Conservation (phyloP, 92 coral and sea anemone species). For the Siderastrea radians region DNA sequence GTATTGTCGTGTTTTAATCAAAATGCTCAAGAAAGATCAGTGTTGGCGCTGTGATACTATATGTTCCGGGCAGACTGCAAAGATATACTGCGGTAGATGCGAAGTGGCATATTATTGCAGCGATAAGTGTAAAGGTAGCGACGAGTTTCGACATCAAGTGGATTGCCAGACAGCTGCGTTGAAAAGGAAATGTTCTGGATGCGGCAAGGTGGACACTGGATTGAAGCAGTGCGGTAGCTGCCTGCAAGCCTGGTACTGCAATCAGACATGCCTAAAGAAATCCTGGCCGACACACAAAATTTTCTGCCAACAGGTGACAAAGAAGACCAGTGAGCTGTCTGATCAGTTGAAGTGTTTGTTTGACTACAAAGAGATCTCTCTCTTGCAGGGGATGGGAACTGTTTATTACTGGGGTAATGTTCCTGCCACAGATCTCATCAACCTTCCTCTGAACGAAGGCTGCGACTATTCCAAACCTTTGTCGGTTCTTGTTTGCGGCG, state of each 20-base stretch:
- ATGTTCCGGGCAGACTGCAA: not conserved
- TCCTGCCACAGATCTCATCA: conserved; percentile 79
- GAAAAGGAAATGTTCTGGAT: conserved; percentile 57
- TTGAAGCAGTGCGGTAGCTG: conserved; percentile 68
- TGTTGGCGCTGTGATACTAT: conserved; percentile 51
- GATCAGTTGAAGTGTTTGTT: not conserved
- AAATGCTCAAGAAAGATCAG: conserved; percentile 33
- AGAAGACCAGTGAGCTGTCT: conserved; percentile 10
- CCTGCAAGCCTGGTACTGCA: conserved; percentile 71
- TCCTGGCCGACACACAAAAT: conserved; percentile 55
- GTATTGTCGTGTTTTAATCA: not conserved
- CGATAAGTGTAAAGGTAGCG: conserved; percentile 58
- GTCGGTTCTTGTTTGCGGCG: conserved; percentile 76
- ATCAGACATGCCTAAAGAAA: conserved; percentile 51
- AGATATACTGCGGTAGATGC: conserved; percentile 28
- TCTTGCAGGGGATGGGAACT: not conserved
- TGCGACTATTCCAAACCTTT: conserved; percentile 45
- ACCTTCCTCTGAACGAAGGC: conserved; percentile 79
- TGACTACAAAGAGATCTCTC: not conserved
- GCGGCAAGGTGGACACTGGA: conserved; percentile 24
- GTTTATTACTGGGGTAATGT: conserved; percentile 85
- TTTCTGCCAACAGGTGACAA: conserved; percentile 46
- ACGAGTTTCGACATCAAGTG: conserved; percentile 67
- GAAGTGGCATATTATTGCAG: conserved; percentile 76
- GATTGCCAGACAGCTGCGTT: conserved; percentile 65